phyloP scores from a whole-genome alignment of 2,113 vertebrate genomes.

The Otocyon megalotis region DNA sequence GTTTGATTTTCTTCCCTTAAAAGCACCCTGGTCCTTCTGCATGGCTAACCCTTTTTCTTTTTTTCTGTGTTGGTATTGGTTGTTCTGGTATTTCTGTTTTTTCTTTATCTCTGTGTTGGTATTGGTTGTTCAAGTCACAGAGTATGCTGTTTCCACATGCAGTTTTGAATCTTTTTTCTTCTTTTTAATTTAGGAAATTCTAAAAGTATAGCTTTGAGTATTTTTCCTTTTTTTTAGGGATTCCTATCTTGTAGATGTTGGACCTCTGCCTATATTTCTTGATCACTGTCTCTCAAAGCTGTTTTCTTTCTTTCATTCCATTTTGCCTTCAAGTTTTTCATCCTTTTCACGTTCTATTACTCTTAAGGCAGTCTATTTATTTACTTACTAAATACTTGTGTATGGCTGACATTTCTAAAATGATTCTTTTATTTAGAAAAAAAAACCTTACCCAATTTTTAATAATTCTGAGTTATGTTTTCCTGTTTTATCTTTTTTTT shows the following conservation, averaged over 20 bases:
- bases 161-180: background rate
- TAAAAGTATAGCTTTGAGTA: background rate
- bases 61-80: background rate
- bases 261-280: background rate
- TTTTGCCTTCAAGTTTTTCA: background rate
- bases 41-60: background rate
- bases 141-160: background rate
- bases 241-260: background rate
- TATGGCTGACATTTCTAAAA: background rate
- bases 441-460: background rate
- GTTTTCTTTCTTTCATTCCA: background rate
- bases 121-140: background rate
- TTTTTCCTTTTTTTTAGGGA: background rate
- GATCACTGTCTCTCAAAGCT: background rate
- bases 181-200: background rate
- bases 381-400: background rate
- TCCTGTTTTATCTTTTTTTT: background rate
- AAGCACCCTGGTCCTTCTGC: background rate
- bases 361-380: background rate
- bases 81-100: background rate
- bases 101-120: background rate
- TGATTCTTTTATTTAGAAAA: background rate
- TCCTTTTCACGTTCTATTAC: background rate
- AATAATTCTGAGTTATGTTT: background rate
- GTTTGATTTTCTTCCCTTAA: background rate